Conservation (phyloP, 2,113 vertebrate species). For the Ahaetulla prasina region DNA sequence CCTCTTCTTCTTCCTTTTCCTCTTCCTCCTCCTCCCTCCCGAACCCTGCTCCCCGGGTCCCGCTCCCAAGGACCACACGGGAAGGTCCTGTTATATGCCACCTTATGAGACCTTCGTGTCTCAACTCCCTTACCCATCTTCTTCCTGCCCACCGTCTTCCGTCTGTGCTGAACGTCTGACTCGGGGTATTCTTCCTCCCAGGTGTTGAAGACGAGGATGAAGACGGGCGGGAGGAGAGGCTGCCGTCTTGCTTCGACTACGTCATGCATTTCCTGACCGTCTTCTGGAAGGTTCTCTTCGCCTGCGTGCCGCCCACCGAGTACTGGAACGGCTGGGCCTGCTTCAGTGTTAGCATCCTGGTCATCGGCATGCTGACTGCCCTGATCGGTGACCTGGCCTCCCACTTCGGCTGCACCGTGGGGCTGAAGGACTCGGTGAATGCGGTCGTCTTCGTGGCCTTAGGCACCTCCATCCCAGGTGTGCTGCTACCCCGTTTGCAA, state of each 20-base stretch:
- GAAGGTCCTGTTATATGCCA: background rate
- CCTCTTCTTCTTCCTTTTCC: too few relatives aligned
- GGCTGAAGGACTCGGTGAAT: conserved; percentile 86
- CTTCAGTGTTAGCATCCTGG: conserved; percentile 81
- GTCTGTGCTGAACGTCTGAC: rapidly evolving
- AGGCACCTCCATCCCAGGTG: conserved; percentile 90
- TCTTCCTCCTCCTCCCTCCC: too few relatives aligned
- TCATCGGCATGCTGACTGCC: conserved; percentile 85
- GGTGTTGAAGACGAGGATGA: conserved; percentile 87
- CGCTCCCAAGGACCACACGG: too few relatives aligned
- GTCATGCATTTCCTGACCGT: conserved; percentile 92
- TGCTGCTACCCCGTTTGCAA: background rate
- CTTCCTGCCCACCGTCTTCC: background rate
- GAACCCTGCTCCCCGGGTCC: too few relatives aligned
- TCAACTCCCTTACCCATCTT: background rate
- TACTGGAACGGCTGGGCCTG: conserved; percentile 94
- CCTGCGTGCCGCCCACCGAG: conserved; percentile 88
- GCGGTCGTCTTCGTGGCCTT: conserved; percentile 90
- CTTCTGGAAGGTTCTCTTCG: conserved; percentile 94
- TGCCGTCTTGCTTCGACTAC: conserved; percentile 87
- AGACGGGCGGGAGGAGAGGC: conserved; percentile 76
- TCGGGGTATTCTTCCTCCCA: conserved; percentile 33
- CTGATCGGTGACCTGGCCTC: conserved; percentile 88
- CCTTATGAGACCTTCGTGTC: background rate
- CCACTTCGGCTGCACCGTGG: conserved; percentile 89